Base-by-base conservation (phyloP, 1,140 invertebrate genomes). In the Melanaphis sacchari region DNA sequence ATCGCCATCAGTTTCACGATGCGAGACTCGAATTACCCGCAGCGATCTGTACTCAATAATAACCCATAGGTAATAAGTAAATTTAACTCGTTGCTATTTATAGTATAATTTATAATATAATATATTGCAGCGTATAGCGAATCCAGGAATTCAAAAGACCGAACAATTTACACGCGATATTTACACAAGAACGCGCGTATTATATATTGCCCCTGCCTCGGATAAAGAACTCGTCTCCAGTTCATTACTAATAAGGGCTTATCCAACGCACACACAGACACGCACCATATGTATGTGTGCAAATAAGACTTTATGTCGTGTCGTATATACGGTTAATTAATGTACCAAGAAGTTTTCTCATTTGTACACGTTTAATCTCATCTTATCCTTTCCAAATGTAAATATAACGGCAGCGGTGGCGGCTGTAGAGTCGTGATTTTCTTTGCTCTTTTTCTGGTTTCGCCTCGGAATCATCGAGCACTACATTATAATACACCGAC, bases 311-410 rank as follows among this genome's bases (percentile, higher is more conserved):
- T 85, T 46, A 31, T 36, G 85, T 46, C 85, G 41, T 36, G 85
- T 87, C 85, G 85, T 46, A 43, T 87, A 43, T 87, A 87, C 18
- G 46, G 85, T 87, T 87, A 87, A 87, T 87, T 87, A 87, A 87
- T 87, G 41, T 87, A 49, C 85, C 31, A 31, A 46, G 43, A 87
- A 87, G 85, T 87, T 87, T 87, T 87, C 85, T 87, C 85, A 87
- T 87, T 87, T 87, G 43, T 46, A 87, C 26, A 87, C 85, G 85
- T 87, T 87, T 87, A 87, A 87, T 87, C 85, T 87, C 43, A 46
- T 87, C 18, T 46, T 87, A 87, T 87, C 85, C 85, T 46, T 87
- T 46, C 85, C 43, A 87, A 87, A 87, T 46, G 85, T n/a, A 87
- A 87, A 87, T 87, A 87, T 46, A 46, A 87, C 31, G 18, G 41